Conservation (phyloP, 2,888 invertebrate genomes). For the Eurytoma californica region DNA sequence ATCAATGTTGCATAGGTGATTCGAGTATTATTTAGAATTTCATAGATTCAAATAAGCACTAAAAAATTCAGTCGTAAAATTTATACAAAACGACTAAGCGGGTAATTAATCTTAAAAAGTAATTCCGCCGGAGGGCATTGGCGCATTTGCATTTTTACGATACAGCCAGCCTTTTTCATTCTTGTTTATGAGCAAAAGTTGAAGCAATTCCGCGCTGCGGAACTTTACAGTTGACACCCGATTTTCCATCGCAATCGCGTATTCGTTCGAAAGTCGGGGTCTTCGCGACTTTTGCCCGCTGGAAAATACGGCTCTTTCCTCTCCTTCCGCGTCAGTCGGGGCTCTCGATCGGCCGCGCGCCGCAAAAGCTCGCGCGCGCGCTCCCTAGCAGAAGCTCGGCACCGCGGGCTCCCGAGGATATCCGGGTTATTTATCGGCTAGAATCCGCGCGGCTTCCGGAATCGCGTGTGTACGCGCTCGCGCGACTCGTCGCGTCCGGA, state of each 20-base stretch:
- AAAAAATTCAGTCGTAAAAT: too few species aligned
- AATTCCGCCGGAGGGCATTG: too few species aligned
- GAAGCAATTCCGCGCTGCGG: not conserved
- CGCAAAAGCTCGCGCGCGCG: conserved; percentile 23
- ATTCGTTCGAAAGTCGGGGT: not conserved
- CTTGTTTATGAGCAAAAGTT: not conserved
- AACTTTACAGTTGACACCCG: too few species aligned
- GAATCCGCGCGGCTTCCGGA: conserved; percentile 32
- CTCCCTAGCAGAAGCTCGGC: not conserved
- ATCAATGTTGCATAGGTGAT: too few species aligned
- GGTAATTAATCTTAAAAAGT: too few species aligned
- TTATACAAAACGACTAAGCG: too few species aligned
- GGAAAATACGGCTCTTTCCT: conserved; percentile 21
- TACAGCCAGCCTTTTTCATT: too few species aligned
- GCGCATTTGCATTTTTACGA: not conserved
- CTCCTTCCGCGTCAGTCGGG: conserved; percentile 3
- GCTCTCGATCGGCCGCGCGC: conserved; percentile 25
- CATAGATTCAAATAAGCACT: too few species aligned
- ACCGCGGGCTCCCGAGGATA: conserved; percentile 7
- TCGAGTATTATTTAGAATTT: too few species aligned
- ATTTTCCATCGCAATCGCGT: not conserved
- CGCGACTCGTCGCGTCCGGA: conserved; percentile 39
- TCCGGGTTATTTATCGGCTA: conserved; percentile 48
- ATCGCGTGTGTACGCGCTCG: not conserved
- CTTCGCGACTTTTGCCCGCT: not conserved